Base-by-base conservation (phyloP, 2,888 invertebrate species). In the Mantis religiosa region DNA sequence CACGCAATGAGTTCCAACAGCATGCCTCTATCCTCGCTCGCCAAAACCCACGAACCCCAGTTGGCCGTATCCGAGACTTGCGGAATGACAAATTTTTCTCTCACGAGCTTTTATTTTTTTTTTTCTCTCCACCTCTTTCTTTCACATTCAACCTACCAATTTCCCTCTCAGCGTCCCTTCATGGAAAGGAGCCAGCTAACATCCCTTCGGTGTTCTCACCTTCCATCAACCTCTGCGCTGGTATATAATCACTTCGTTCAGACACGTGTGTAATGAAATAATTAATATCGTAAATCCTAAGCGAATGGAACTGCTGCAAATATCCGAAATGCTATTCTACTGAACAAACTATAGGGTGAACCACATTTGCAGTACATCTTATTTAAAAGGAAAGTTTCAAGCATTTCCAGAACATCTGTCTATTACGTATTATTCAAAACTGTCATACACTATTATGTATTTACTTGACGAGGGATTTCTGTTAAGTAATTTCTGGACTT, bases 1-100 rank as follows among this genome's bases (percentile, higher is more conserved):
- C 81, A 30, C 27, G 86, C 86, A 86, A 81, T 28, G 86, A 86
- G 86, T 86, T 86, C 30, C 47, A n/a, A 47, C 20, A 85, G 85
- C 85, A 81, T 86, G 86, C 86, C 86, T 71, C 28, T 28, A 28
- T 86, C 86, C 81, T 81, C 81, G 28, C 54, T 47, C 28, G 28
- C 15, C 86, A 12, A 20, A n/a, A 54, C 25, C 85, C 15, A 15
- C 54, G 25, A 71, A 15, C 54, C 54, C 54, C 54, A 71, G 54
- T 71, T 54, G 27, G 85, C 47, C 41, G 20, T 34, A 28, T 28
- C 30, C 54, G 81, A 86, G 86, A 86, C 86, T 86, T 28, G 86
- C 2, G 81, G 81, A 86, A 86, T 86, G 86, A 86, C 86, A 86
- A 86, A 86, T 86, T 86, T 41, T 81, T 86, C 86, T 54, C 85